These are phyloP conservation scores for Motacilla alba DNA, from an alignment of 2,113 vertebrate species.

Conservation along the genomic window DNA sequence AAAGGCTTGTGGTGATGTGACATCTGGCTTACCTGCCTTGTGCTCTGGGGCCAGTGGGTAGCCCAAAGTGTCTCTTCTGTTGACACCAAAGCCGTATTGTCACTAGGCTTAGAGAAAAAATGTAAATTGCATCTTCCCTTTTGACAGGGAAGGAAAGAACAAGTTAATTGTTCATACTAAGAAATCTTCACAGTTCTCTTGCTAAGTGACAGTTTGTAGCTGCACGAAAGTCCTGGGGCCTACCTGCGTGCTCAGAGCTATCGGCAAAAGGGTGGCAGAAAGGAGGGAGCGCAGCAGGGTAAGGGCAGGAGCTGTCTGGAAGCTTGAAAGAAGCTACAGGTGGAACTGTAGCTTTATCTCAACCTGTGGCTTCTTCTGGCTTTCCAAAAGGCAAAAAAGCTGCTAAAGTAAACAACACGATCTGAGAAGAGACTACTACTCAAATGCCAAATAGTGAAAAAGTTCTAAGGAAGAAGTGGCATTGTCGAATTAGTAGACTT, in stretches of 20 bases:
- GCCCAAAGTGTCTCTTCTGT: fast-evolving
- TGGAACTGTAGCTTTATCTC: background rate
- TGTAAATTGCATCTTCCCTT: background rate
- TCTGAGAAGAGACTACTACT: background rate
- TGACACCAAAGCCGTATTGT: background rate
- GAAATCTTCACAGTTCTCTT: background rate
- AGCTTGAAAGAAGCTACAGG: background rate
- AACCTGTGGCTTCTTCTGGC: background rate
- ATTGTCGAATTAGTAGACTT: background rate
- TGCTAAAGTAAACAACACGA: background rate
- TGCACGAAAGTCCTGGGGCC: background rate
- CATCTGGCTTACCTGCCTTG: background rate
- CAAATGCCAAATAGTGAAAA: background rate
- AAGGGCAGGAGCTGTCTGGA: background rate
- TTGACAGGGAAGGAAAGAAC: background rate
- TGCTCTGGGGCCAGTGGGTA: no score
- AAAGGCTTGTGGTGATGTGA: background rate
- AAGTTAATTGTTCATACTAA: background rate
- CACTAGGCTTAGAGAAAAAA: background rate
- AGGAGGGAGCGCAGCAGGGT: no score
- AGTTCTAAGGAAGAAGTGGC: background rate
- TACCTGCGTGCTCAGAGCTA: background rate
- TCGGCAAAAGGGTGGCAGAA: background rate
- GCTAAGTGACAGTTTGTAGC: background rate
- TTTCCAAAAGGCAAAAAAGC: background rate